phyloP scores from a whole-genome alignment of 2,888 invertebrate genomes.

The Reticulitermes lucifugus region DNA sequence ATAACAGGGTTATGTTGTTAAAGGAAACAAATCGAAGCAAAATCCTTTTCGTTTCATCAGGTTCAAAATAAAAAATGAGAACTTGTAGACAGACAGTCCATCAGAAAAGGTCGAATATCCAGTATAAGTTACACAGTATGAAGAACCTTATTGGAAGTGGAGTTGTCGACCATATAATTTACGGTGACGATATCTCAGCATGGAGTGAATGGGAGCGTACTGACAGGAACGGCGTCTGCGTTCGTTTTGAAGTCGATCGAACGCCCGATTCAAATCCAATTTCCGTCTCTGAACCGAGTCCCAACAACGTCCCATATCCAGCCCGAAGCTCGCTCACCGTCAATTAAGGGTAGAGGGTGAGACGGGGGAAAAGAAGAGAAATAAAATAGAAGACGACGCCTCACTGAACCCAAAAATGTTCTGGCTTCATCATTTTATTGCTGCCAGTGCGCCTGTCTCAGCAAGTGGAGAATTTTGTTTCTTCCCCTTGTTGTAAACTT shows the following conservation, averaged over 20 bases:
- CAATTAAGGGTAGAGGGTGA: constrained; percentile 42
- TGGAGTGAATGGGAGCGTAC: neutral
- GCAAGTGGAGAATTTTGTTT: neutral
- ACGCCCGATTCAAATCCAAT: constrained; percentile 50
- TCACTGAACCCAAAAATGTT: constrained; percentile 21
- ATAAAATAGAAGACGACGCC: constrained; percentile 31
- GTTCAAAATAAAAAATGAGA: neutral
- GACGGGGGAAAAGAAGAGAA: constrained; percentile 17
- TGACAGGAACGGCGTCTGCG: neutral
- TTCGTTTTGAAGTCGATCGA: constrained; percentile 48
- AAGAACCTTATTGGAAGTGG: constrained; percentile 6
- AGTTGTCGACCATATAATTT: constrained; percentile 28
- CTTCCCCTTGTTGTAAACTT: neutral
- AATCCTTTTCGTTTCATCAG: neutral
- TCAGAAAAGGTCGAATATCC: neutral
- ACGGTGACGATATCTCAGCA: constrained; percentile 27
- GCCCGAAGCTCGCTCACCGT: constrained; percentile 43
- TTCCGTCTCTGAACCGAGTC: constrained; percentile 46
- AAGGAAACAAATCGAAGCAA: neutral
- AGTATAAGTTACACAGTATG: neutral
- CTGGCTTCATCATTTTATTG: constrained; percentile 24
- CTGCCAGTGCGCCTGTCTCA: constrained; percentile 1
- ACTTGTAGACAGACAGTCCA: neutral
- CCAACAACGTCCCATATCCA: constrained; percentile 39
- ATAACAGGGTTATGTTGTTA: neutral